Evolutionary conservation across 2,888 invertebrate genomes (phyloP), one percentile per base, ranked within the genome.

Genomic region (Eudasyphora cyanicolor): DNA sequence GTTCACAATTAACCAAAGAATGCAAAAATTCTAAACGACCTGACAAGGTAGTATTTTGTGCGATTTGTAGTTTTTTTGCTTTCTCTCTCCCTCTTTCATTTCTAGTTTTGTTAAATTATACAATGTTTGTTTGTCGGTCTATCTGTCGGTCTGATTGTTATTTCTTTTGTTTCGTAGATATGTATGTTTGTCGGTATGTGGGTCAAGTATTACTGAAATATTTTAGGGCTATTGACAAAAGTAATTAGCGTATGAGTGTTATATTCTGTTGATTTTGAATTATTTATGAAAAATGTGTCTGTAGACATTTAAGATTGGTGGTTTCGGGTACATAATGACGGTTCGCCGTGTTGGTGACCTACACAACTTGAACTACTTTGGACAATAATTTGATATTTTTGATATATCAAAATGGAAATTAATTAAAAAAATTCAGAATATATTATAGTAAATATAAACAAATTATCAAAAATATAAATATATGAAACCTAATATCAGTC

Each of bases 141-240:
- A 10, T 54, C 19, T 21, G 24, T n/a, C n/a, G n/a, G n/a, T n/a
- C n/a, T n/a, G n/a, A n/a, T n/a, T 60, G 29, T 24, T 60, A 5
- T 27, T 29, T 8, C 21, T 10, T 21, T 60, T 19, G 38, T 67
- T n/a, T n/a, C n/a, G n/a, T n/a, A n/a, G n/a, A n/a, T n/a, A n/a
- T n/a, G n/a, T n/a, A 4, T 38, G 67, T 42, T 12, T 38, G 35
- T 21, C 7, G 17, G 67, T 38, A 67, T 38, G 74, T 84, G 84
- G 81, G 84, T 81, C 84, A 84, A 84, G 84, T 81, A 78, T 67
- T 81, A 73, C 64, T 64, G 57, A 76, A 76, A 70, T 45, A 45
- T 75, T 78, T 21, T 69, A 78, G 78, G 78, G 71, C 81, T 78
- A 62, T 78, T 84, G 67, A 67, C 67, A 67, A 10, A 67, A 67